A percentile compares a stretch with the other conserved stretches of the same genome.
Conservation (phyloP, 1,140 invertebrate genomes). For the Heliconius himera region DNA sequence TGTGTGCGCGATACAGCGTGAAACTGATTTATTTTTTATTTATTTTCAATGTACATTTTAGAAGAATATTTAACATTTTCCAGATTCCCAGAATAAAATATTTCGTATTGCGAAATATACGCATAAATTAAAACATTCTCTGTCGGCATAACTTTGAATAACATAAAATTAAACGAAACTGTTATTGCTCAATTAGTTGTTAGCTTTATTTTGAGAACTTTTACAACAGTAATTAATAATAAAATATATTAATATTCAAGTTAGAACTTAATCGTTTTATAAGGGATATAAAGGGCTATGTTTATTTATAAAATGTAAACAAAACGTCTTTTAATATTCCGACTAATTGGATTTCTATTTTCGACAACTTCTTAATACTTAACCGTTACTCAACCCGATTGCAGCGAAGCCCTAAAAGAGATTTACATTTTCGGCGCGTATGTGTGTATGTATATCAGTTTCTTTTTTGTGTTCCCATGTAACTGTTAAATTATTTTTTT, state of each 20-base stretch:
- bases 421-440: no score
- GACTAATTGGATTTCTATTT: background rate
- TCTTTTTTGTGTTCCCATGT: no score
- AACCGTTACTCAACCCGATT: no score
- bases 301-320: background rate
- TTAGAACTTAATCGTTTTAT: background rate
- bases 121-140: conserved; percentile 17
- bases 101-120: background rate
- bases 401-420: no score
- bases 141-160: conserved; percentile 20
- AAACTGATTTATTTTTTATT: no score
- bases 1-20: no score
- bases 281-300: background rate
- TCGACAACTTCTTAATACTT: background rate
- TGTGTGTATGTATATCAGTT: no score
- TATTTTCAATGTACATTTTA: background rate
- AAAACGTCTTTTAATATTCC: background rate
- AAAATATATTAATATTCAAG: conserved; percentile 10
- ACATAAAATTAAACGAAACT: conserved; percentile 16
- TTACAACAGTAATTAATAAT: conserved; percentile 24
- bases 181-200: conserved; percentile 14
- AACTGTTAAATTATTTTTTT: no score
- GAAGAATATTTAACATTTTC: conserved; percentile 7
- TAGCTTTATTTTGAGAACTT: conserved; percentile 22
- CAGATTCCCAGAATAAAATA: background rate